phyloP scores from a whole-genome alignment of 2,113 vertebrate species.

The Gnathochromis pfefferi region DNA sequence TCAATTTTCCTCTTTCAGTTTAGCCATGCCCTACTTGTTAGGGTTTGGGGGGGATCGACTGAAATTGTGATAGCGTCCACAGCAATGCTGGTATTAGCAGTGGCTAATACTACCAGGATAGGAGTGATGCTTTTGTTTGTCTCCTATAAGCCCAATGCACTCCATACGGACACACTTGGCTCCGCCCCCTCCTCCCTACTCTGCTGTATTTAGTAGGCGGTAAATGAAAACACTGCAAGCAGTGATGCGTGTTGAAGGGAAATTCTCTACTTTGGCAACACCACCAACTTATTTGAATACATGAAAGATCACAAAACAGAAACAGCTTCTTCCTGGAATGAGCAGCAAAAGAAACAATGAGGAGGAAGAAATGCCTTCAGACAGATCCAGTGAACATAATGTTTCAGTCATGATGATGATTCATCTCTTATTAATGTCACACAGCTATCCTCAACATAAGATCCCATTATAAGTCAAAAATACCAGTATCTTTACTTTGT shows the following conservation, averaged over 20 bases:
- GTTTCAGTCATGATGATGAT: background rate
- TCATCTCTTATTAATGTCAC: background rate
- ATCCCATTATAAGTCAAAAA: rapidly evolving
- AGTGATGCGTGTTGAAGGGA: background rate
- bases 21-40: background rate
- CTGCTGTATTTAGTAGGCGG: background rate
- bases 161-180: rapidly evolving
- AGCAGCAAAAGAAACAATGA: background rate
- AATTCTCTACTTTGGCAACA: background rate
- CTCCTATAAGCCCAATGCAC: background rate
- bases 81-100: background rate
- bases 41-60: rapidly evolving
- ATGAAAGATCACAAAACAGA: background rate
- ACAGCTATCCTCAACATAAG: background rate
- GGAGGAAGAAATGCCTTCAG: background rate
- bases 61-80: background rate
- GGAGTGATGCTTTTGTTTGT: background rate
- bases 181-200: background rate
- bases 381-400: background rate
- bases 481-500: background rate
- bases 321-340: background rate
- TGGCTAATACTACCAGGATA: background rate
- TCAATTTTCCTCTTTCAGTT: background rate
- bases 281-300: background rate
- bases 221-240: background rate